A percentile compares a stretch with the other conserved stretches of the same genome.
phyloP scores from a whole-genome alignment of 2,888 invertebrate genomes.

The Papilio elwesi region DNA sequence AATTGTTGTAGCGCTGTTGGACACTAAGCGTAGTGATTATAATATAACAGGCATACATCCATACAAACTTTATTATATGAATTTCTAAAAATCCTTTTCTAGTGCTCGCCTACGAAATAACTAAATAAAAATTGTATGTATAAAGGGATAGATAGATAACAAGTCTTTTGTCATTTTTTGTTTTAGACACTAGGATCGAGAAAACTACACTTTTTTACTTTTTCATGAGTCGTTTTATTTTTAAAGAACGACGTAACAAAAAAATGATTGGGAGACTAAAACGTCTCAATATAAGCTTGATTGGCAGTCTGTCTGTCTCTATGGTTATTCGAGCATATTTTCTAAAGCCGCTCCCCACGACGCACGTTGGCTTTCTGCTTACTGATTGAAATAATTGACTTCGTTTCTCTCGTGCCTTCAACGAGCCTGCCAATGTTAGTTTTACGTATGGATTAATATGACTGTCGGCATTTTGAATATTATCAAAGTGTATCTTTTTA shows the following conservation, averaged over 20 bases:
- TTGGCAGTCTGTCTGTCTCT: conserved; percentile 37
- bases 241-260: background rate
- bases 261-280: conserved; percentile 22
- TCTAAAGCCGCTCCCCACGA: conserved; percentile 28
- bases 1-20: too few relatives aligned
- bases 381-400: conserved; percentile 37
- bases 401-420: conserved; percentile 3
- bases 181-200: too few relatives aligned
- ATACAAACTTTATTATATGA: too few relatives aligned
- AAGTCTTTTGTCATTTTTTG: too few relatives aligned
- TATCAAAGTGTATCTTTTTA: too few relatives aligned
- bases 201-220: background rate
- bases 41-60: too few relatives aligned
- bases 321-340: conserved; percentile 29
- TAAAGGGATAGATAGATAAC: too few relatives aligned
- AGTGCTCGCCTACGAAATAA: too few relatives aligned
- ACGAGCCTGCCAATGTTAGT: background rate
- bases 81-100: too few relatives aligned
- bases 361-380: conserved; percentile 29
- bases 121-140: too few relatives aligned
- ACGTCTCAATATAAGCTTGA: conserved; percentile 37
- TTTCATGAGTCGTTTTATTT: background rate
- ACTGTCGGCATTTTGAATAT: background rate
- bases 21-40: too few relatives aligned
- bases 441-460: conserved; percentile 3